Percentiles rank a stretch among this genome's conserved stretches.
Conservation (phyloP, 2,797 vertebrate genomes). For the Huso huso region DNA sequence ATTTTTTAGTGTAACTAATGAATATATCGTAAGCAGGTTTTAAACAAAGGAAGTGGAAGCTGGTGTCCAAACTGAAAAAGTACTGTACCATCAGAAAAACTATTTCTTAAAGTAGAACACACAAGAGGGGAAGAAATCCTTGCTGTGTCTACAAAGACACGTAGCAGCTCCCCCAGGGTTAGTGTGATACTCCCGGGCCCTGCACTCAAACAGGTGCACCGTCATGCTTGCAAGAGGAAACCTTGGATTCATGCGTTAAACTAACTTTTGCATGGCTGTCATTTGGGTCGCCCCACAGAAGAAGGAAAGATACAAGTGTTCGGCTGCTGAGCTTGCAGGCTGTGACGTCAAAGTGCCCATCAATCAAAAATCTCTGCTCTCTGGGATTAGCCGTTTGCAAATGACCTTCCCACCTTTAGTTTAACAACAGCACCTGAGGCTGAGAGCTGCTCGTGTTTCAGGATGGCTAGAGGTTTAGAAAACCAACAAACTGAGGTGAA, state of each 20-base stretch:
- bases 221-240: slow-evolving; percentile 22
- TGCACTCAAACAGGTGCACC: slow-evolving; percentile 30
- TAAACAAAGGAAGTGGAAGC: too few relatives aligned
- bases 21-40: too few relatives aligned
- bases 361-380: too few relatives aligned
- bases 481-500: neutral
- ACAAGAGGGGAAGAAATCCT: neutral
- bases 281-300: neutral
- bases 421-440: too few relatives aligned
- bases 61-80: too few relatives aligned
- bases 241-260: slow-evolving; percentile 26
- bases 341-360: neutral
- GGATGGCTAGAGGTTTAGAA: neutral
- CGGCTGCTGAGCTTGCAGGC: slow-evolving; percentile 15
- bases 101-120: too few relatives aligned
- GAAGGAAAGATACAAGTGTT: slow-evolving; percentile 31
- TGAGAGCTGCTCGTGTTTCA: too few relatives aligned
- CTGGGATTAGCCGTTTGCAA: too few relatives aligned
- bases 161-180: slow-evolving; percentile 20
- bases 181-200: slow-evolving; percentile 22
- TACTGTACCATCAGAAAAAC: too few relatives aligned
- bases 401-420: too few relatives aligned
- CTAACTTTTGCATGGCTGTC: slow-evolving; percentile 19
- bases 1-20: too few relatives aligned
- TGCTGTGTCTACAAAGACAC: neutral